Evolutionary conservation across 1,140 invertebrate genomes (phyloP).

Genomic region (Spodoptera litura): DNA sequence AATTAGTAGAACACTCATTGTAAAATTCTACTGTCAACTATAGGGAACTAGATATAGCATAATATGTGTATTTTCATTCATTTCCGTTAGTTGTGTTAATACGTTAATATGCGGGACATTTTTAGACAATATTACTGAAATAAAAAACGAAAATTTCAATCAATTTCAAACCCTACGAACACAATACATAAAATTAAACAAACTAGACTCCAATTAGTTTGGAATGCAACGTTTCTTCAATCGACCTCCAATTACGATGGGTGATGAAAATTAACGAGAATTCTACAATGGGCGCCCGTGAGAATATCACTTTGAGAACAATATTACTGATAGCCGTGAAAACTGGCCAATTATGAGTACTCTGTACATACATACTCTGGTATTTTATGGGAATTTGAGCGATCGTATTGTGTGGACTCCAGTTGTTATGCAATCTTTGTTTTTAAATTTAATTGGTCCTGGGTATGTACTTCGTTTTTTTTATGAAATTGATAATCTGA

Average conservation of each 20-base stretch:
- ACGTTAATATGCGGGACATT: too few relatives aligned
- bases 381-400: slow-evolving; percentile 1
- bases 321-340: neutral
- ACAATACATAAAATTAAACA: too few relatives aligned
- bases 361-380: neutral
- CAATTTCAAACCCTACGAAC: neutral
- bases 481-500: too few relatives aligned
- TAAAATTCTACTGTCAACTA: too few relatives aligned
- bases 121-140: too few relatives aligned
- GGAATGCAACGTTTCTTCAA: slow-evolving; percentile 5
- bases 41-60: too few relatives aligned
- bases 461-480: neutral
- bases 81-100: too few relatives aligned
- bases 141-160: neutral
- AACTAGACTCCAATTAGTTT: too few relatives aligned
- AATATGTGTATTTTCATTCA: too few relatives aligned
- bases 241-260: slow-evolving; percentile 15
- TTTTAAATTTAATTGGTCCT: neutral
- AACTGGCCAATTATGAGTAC: neutral
- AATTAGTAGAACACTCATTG: too few relatives aligned
- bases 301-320: neutral
- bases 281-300: neutral
- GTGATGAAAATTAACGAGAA: slow-evolving; percentile 1
- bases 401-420: neutral
- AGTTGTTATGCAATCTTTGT: slow-evolving; percentile 13